Conservation (phyloP, 2,888 invertebrate species). For the Cryptocephalus moraei region DNA sequence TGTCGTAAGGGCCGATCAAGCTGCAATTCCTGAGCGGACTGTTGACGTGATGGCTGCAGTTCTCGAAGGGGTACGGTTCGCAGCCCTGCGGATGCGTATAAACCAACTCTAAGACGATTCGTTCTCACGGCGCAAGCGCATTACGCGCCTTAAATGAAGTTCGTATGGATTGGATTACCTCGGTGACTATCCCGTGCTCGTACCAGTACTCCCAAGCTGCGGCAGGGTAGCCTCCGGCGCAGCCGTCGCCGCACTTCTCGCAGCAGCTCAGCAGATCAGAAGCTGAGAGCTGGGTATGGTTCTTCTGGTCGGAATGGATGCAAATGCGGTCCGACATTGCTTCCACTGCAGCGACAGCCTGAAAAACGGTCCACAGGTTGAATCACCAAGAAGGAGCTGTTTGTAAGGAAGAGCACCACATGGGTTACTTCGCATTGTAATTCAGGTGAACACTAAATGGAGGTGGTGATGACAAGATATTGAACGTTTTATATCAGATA, state of each 20-base stretch:
- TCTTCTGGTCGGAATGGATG: constrained; percentile 59
- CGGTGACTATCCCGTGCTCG: constrained; percentile 71
- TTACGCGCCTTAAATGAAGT: constrained; percentile 31
- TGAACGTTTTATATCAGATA: too few species aligned
- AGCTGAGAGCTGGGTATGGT: constrained; percentile 63
- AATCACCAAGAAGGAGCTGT: too few species aligned
- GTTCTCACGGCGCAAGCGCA: too few species aligned
- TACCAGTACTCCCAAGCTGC: constrained; percentile 80
- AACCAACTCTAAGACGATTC: too few species aligned
- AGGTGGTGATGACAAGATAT: too few species aligned
- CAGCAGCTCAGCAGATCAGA: constrained; percentile 68
- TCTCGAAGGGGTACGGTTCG: constrained; percentile 64
- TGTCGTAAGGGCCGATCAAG: constrained; percentile 47
- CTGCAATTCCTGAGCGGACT: constrained; percentile 47
- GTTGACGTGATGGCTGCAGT: constrained; percentile 76
- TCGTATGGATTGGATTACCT: constrained; percentile 47
- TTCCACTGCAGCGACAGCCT: constrained; percentile 73
- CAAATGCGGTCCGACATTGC: constrained; percentile 79
- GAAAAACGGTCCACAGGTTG: constrained; percentile 4
- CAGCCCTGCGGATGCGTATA: constrained; percentile 50
- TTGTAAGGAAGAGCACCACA: background rate
- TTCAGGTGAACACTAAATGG: background rate
- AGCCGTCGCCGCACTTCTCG: constrained; percentile 60
- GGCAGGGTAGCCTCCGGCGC: constrained; percentile 70
- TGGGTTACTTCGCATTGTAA: too few species aligned